Percentiles rank a stretch among this genome's conserved stretches.
These are phyloP conservation scores for Heliconius hewitsoni DNA, from an alignment of 1,140 invertebrate species.

Conservation along the genomic window DNA sequence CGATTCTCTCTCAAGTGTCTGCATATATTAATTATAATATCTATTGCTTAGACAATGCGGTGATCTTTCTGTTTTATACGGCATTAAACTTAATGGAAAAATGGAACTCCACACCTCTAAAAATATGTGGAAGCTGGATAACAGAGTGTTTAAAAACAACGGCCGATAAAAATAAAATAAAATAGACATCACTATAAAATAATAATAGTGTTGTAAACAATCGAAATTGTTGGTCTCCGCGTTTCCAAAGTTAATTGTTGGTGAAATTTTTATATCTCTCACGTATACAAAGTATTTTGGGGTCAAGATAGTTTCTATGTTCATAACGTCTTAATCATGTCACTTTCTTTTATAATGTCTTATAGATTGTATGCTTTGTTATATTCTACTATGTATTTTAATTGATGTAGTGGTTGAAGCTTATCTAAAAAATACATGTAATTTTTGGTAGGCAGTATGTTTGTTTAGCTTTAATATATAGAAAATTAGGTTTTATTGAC, in stretches of 20 bases:
- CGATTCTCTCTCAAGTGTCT: not conserved
- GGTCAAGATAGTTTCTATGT: constrained; percentile 20
- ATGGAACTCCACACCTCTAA: no score
- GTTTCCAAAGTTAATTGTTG: constrained; percentile 31
- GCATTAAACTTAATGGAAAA: no score
- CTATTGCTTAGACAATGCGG: not conserved
- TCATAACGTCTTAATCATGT: not conserved
- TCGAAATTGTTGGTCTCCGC: constrained; percentile 12
- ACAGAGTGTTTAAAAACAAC: not conserved
- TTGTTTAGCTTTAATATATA: no score
- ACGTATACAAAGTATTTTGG: constrained; percentile 25
- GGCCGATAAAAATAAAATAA: not conserved
- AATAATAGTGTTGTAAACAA: constrained; percentile 7
- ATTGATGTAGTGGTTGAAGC: not conserved
- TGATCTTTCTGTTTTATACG: not conserved
- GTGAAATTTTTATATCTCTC: constrained; percentile 28
- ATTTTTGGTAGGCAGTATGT: no score
- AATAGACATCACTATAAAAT: constrained; percentile 2
- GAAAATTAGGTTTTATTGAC: no score
- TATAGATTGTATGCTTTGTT: not conserved
- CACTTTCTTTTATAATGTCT: not conserved
- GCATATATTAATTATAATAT: not conserved
- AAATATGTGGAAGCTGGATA: no score
- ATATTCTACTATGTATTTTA: not conserved
- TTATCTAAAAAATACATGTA: no score